Conservation (phyloP, 1,140 invertebrate genomes). For the Habropoda laboriosa region DNA sequence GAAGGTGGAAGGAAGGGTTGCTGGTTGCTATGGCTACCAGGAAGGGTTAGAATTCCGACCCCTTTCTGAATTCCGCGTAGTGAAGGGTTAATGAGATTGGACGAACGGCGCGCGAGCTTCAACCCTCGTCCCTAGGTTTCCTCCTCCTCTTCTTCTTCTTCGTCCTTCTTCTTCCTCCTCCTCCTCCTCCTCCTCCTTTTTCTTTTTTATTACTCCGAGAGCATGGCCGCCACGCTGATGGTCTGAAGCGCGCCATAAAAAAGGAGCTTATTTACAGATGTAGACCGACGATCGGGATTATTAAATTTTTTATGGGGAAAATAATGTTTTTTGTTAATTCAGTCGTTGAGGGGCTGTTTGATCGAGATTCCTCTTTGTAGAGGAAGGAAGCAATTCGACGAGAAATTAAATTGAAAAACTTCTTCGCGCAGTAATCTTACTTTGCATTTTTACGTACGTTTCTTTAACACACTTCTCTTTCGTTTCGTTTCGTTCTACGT, state of each 20-base stretch:
- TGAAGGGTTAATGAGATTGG: slow-evolving; percentile 81
- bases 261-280: not conserved
- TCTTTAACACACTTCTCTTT: no score
- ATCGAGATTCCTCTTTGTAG: no score
- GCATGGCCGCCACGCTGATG: slow-evolving; percentile 48
- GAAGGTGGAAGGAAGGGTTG: slow-evolving; percentile 74
- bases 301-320: not conserved
- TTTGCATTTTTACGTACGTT: no score
- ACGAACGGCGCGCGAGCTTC: slow-evolving; percentile 64
- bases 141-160: slow-evolving; percentile 7
- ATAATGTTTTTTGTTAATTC: not conserved
- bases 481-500: no score
- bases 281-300: not conserved
- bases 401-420: no score
- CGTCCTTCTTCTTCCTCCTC: not conserved
- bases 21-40: slow-evolving; percentile 74
- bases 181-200: no score
- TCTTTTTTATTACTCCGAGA: slow-evolving; percentile 48
- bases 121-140: not conserved
- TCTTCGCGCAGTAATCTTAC: no score
- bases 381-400: no score
- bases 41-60: slow-evolving; percentile 75
- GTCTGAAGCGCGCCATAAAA: not conserved
- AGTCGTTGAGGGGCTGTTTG: not conserved
- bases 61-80: slow-evolving; percentile 56